Base-by-base conservation (phyloP, 2,113 vertebrate species). In the Lathamus discolor region DNA sequence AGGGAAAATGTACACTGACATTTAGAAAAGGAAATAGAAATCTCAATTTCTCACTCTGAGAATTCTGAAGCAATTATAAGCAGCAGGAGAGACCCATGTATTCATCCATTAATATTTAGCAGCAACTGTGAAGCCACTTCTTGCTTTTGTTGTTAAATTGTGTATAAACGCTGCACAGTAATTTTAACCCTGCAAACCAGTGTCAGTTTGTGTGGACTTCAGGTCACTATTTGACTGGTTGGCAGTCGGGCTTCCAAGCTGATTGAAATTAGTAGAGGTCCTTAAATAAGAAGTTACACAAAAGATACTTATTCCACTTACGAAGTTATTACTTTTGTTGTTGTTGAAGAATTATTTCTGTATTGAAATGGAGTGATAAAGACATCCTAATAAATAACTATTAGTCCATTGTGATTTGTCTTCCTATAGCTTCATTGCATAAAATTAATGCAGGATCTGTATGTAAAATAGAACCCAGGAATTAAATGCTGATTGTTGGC, bases 1-100 rank as follows among this genome's bases (percentile, higher is more conserved):
- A 91, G 83, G 94, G 89, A 75, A 70, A 92, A 82, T 55, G 52
- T 64, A 78, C 39, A 13, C 61, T 96, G 91, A 75, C 80, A 84
- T 95, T 95, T 94, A 55, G 37, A 68, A 88, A 94, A 81, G 66
- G 95, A 93, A 91, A 84, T 75, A 66, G 77, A 86, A 92, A 66
- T 86, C 76, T 84, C 3, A 1, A 27, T 86, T 94, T 94, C 51
- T 92, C 16, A 43, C 43, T 91, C 33, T 59, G 46, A 70, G 88
- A 88, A 86, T 48, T 85, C 35, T n/a, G 83, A 83, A 84, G 74
- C 69, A 91, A 16, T 93, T 94, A 24, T 7, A 61, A 78, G 28
- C n/a, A 68, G n/a, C 25, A 51, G 37, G 27, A 93, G 83, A 80
- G 73, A 82, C 48, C 37, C 79, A 17, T 83, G 28, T 75, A 15